These are phyloP conservation scores for Melanotaenia duboulayi DNA, from an alignment of 2,113 vertebrate genomes.

Conservation along the genomic window DNA sequence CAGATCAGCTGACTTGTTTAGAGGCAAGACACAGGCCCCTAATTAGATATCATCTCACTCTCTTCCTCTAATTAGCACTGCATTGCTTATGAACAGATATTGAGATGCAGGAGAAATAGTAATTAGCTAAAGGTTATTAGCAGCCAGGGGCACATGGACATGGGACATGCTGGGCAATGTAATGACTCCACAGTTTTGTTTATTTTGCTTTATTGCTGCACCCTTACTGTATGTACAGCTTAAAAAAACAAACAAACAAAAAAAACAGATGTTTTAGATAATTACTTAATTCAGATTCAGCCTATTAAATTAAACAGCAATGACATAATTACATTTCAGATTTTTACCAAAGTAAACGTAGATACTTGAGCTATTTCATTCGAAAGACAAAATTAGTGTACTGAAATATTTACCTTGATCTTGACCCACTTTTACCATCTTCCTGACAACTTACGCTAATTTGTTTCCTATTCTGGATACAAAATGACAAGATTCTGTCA, in stretches of 20 bases:
- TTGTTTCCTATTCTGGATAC: neutral
- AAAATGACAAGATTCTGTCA: neutral
- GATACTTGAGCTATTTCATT: neutral
- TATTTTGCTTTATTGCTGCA: slow-evolving; percentile 52
- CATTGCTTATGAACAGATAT: slow-evolving; percentile 73
- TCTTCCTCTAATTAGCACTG: slow-evolving; percentile 71
- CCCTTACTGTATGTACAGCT: slow-evolving; percentile 26
- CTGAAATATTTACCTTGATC: no score
- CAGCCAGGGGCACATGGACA: slow-evolving; percentile 69
- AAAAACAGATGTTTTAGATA: slow-evolving; percentile 47
- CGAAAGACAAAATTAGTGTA: no score
- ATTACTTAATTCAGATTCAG: slow-evolving; percentile 19
- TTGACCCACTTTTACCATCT: no score
- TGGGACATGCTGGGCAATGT: slow-evolving; percentile 62
- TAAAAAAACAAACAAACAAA: no score
- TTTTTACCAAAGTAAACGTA: neutral
- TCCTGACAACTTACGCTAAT: neutral
- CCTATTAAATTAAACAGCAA: neutral
- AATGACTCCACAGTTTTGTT: slow-evolving; percentile 66
- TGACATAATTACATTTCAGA: slow-evolving; percentile 26
- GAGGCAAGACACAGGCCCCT: slow-evolving; percentile 58
- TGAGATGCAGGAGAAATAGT: slow-evolving; percentile 73
- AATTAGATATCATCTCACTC: slow-evolving; percentile 76
- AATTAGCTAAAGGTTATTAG: slow-evolving; percentile 79
- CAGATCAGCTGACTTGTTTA: slow-evolving; percentile 65